Evolutionary conservation across 2,797 vertebrate genomes (phyloP), one percentile per base, ranked within the genome.

Genomic region (Gallinago nigripennis): DNA sequence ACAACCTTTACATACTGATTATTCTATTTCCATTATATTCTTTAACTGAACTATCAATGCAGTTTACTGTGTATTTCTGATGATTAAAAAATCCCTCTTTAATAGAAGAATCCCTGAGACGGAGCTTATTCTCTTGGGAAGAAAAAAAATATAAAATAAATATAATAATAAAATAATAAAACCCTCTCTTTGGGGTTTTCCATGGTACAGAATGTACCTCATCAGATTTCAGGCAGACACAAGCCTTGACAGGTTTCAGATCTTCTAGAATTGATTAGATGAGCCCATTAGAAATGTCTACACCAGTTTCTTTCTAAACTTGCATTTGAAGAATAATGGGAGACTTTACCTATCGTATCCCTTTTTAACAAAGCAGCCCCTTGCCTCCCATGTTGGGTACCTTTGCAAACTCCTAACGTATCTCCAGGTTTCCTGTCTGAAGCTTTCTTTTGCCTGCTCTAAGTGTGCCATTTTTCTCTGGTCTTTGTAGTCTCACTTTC

Each of bases 401-500:
- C 83, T 90, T 80, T 3, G 21, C 57, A 88, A 94, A 83, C 43
- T 86, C 60, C 54, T 82, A 51, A 66, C 27, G 6, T 39, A 56
- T 23, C 56, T 78, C 35, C 50, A 66, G 54, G 27, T 30, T 68
- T 82, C 77, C 58, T 91, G 33, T 82, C 77, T 65, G 64, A 86
- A 77, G 54, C 21, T 66, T 92, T 57, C 25, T 35, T 63, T 78
- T 24, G 48, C n/a, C 39, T 30, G 25, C 31, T 73, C 9, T 6
- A 48, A 65, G 45, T 37, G 39, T 63, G n/a, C 48, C 28, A 63
- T 95, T 97, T 95, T 94, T 51, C 57, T 45, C 45, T 45, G 33
- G 18, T 76, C 65, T 95, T 92, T 76, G 45, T 76, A 91, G 76
- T 58, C 39, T 85, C 86, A 72, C 76, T 92, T 92, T 92, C 73